These are phyloP conservation scores for Drosophila ohnishii DNA, from an alignment of 1,140 invertebrate species.

Conservation along the genomic window DNA sequence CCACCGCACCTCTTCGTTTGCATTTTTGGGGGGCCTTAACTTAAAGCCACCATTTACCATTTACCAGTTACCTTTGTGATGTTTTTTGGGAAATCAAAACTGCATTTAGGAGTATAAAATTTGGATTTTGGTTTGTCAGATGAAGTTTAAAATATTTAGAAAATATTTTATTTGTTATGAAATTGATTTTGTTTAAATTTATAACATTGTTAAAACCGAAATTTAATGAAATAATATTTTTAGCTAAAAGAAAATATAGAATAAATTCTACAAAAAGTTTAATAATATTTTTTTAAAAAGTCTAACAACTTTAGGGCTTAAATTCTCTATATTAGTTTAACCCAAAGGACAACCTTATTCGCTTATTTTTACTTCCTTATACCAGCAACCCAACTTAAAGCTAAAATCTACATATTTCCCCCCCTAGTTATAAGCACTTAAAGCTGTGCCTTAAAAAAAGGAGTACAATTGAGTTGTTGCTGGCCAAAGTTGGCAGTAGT, in stretches of 20 bases:
- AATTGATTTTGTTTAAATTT: background rate
- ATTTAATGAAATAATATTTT: background rate
- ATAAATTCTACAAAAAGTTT: background rate
- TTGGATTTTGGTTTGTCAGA: background rate
- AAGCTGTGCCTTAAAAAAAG: conserved; percentile 32
- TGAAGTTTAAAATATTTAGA: background rate
- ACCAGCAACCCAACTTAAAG: conserved; percentile 5
- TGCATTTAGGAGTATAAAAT: background rate
- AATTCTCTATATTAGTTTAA: too few relatives aligned
- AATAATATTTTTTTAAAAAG: too few relatives aligned
- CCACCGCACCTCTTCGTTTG: background rate
- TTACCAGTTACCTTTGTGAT: background rate
- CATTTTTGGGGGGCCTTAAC: background rate
- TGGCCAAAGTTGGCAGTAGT: conserved; percentile 20
- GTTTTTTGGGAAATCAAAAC: background rate
- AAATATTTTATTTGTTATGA: too few relatives aligned
- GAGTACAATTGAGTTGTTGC: conserved; percentile 54
- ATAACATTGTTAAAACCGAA: background rate
- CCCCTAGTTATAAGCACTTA: conserved; percentile 39
- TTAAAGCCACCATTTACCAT: background rate
- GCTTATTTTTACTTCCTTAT: background rate
- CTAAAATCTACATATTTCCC: conserved; percentile 27
- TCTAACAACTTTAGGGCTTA: too few relatives aligned
- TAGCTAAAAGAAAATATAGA: background rate
- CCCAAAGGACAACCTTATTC: too few relatives aligned